Evolutionary conservation across 2,113 vertebrate genomes (phyloP), one percentile per base, ranked within the genome.

Genomic region (Brienomyrus brachyistius): DNA sequence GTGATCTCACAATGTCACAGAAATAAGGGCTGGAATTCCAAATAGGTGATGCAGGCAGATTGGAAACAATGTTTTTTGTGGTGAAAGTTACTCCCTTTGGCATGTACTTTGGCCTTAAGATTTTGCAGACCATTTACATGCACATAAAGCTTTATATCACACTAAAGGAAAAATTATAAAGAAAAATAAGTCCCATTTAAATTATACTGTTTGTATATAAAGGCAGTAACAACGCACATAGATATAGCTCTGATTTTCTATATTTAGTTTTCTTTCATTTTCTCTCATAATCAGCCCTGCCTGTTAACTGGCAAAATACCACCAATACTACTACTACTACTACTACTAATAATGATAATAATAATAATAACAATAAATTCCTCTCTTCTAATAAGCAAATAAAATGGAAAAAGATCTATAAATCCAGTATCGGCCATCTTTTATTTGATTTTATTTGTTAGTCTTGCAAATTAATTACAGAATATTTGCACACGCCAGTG

Each of bases 191-290:
- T 23, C 59, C 21, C 23, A 5, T 62, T 3, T 10, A n/a, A 62
- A 62, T 62, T 62, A 62, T 62, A 62, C 23, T 66, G 59, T 66
- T 27, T 27, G 62, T 66, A 4, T 27, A 66, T 66, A 31, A 66
- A 66, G 62, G 23, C 62, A 66, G 62, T 66, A 66, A 27, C 2
- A 66, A 48, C 40, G 50, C 45, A 50, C 19, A 27, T 92, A 56
- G 86, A 91, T 88, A 85, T 86, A 91, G 0, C 27, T 70, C 9
- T 70, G 62, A 70, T 27, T 70, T 90, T 88, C 92, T 91, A 93
- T 91, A 92, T 94, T 95, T 93, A 90, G 92, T 91, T 91, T 83
- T 90, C 93, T 92, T 50, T 43, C 35, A 40, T 43, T 77, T 40
- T 77, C 4, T 77, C 13, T 77, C 15, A 43, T 19, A 15, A 77